Base-by-base conservation (phyloP, 64 coral and sea anemone genomes). In the Pocillopora verrucosa region DNA sequence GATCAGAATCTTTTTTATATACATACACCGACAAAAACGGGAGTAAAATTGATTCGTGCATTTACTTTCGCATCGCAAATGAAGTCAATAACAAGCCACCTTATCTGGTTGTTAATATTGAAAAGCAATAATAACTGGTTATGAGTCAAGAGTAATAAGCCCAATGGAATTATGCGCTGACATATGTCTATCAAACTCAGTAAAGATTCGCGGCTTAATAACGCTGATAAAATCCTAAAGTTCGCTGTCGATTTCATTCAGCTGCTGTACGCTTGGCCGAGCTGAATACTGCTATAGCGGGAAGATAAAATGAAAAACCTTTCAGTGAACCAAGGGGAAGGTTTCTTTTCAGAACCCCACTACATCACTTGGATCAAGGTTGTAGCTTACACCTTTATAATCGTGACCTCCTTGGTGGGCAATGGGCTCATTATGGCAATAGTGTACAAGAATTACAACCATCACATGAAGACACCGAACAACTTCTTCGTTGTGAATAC, bases 381-480 rank as follows among this genome's bases (percentile, higher is more conserved):
- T 10, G 79, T 58, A 16, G 79, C 79, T 62, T 81, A 81, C 79
- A 62, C 58, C n/a, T 10, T 63, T 17, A 63, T 81, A 62, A 81
- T 81, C 11, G 59, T 81, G 79, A 81, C 79, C 16, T 81, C 79
- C 26, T 34, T 81, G 58, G 25, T 81, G 59, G 79, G 79, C 11
- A 81, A 81, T 34, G 17, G 79, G 61, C 79, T 81, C 59, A 81
- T 81, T 62, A 81, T 81, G 36, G 59, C 79, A 60, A 81, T 81
- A 36, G 79, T 81, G 26, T 12, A 35, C 25, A 81, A 81, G 58
- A 81, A 81, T 63, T 81, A 81, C 59, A 81, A 81, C 79, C 79
- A 81, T 25, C 79, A 81, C 79, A 81, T 81, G 79, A 81, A 81
- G 79, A 81, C 79, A 62, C 79, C 79, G 36, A 81, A 81, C 59